Percentiles rank a stretch among this genome's conserved stretches.
phyloP scores from a whole-genome alignment of 1,140 invertebrate species.

The Orussus abietinus region DNA sequence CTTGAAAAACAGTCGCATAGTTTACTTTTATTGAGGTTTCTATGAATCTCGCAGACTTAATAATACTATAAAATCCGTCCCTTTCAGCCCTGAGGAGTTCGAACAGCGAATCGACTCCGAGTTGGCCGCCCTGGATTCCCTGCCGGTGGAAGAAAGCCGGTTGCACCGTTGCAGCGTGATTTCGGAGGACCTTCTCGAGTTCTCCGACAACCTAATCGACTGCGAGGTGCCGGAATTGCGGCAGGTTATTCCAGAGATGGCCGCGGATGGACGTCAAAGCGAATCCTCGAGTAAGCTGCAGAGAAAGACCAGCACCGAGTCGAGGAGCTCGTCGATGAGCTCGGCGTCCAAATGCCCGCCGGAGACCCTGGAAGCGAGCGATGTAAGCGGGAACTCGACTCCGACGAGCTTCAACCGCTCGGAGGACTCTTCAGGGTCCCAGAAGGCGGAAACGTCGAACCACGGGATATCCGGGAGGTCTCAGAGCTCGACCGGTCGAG shows the following conservation, averaged over 20 bases:
- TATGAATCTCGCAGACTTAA: neutral
- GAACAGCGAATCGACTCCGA: conserved; percentile 61
- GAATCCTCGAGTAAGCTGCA: conserved; percentile 4
- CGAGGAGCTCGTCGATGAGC: conserved; percentile 17
- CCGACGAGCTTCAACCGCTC: conserved; percentile 15
- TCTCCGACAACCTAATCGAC: conserved; percentile 41
- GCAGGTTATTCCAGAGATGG: conserved; percentile 12
- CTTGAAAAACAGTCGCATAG: too few species aligned
- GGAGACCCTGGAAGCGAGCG: conserved; percentile 2
- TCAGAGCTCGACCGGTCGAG: conserved; percentile 3
- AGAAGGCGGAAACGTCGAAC: neutral
- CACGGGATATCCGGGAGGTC: conserved; percentile 1
- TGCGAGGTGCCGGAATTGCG: conserved; percentile 18
- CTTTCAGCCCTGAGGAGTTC: conserved; percentile 55
- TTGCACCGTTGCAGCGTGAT: conserved; percentile 37
- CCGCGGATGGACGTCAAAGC: conserved; percentile 1
- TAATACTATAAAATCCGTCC: conserved; percentile 7
- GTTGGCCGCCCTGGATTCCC: conserved; percentile 61
- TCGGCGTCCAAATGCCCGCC: conserved; percentile 7
- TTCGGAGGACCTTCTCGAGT: conserved; percentile 41
- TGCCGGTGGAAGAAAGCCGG: conserved; percentile 40
- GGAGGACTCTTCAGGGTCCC: conserved; percentile 8
- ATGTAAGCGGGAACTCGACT: conserved; percentile 15
- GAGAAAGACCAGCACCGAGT: conserved; percentile 22
- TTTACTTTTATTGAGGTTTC: too few species aligned